Conservation (phyloP, 2,113 vertebrate species). For the Irena cyanogastra region DNA sequence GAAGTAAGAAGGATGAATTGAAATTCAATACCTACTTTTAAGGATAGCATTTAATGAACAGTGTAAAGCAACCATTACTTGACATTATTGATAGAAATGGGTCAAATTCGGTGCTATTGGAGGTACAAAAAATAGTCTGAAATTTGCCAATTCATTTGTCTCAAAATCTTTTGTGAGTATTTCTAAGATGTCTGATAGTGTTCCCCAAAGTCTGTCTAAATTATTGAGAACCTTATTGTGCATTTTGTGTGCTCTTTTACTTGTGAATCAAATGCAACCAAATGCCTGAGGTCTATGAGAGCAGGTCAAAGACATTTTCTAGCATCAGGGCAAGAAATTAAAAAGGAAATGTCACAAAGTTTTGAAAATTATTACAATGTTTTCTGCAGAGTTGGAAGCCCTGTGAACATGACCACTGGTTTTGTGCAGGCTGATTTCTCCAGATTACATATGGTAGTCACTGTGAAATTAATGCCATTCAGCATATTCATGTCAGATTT, state of each 20-base stretch:
- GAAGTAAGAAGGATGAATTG: neutral
- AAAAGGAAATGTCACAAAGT: neutral
- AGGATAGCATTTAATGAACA: neutral
- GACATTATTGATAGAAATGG: neutral
- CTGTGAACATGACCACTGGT: neutral
- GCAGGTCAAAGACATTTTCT: neutral
- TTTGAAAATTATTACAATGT: neutral
- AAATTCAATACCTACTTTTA: neutral
- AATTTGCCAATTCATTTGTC: neutral
- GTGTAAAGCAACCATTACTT: neutral
- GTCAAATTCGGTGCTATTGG: neutral
- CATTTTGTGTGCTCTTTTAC: neutral
- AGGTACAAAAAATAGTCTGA: neutral
- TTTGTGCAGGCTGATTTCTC: neutral
- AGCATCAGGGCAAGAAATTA: neutral
- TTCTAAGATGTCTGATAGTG: neutral
- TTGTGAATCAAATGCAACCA: neutral
- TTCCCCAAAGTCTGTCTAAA: neutral
- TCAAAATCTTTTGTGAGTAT: neutral
- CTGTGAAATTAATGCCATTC: neutral
- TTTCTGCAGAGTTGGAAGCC: neutral
- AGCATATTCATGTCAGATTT: neutral
- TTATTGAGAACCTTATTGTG: neutral
- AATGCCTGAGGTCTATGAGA: neutral
- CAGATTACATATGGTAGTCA: neutral